phyloP scores from a whole-genome alignment of 2,888 invertebrate species.

The Morinoia aosen region DNA sequence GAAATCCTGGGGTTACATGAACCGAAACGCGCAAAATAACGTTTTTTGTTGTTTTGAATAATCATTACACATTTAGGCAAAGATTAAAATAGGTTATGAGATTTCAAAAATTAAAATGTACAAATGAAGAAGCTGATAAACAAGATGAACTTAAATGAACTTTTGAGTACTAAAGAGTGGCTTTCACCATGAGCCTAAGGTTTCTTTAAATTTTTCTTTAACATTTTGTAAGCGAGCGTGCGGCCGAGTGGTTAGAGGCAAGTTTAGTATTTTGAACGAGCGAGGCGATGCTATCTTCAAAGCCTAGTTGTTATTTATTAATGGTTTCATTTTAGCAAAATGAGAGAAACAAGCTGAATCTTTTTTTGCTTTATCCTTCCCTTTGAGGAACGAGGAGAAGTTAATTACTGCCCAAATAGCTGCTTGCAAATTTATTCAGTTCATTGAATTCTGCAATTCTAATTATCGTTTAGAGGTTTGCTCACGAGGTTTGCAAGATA shows the following conservation, averaged over 20 bases:
- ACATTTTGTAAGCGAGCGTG: background rate
- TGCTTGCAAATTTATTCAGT: background rate
- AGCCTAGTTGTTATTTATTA: constrained; percentile 16
- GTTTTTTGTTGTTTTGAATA: background rate
- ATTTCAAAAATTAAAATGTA: background rate
- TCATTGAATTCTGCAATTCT: background rate
- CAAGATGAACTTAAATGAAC: background rate
- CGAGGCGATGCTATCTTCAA: constrained; percentile 8
- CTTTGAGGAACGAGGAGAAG: background rate
- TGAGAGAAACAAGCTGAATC: background rate
- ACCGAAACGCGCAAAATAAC: background rate
- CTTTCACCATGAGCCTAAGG: background rate
- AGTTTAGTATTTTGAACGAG: background rate
- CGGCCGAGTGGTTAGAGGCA: background rate
- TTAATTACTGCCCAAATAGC: background rate
- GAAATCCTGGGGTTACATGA: background rate
- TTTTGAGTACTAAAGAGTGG: background rate
- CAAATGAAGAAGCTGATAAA: background rate
- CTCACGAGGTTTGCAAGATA: no score
- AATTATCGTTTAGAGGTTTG: background rate
- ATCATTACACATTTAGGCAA: background rate
- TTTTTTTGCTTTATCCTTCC: background rate
- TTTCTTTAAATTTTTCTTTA: background rate
- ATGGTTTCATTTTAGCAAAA: background rate
- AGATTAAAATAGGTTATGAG: background rate